A percentile compares a stretch with the other conserved stretches of the same genome.
Conservation (phyloP, 1,140 invertebrate species). For the Drosophila chauvacae region DNA sequence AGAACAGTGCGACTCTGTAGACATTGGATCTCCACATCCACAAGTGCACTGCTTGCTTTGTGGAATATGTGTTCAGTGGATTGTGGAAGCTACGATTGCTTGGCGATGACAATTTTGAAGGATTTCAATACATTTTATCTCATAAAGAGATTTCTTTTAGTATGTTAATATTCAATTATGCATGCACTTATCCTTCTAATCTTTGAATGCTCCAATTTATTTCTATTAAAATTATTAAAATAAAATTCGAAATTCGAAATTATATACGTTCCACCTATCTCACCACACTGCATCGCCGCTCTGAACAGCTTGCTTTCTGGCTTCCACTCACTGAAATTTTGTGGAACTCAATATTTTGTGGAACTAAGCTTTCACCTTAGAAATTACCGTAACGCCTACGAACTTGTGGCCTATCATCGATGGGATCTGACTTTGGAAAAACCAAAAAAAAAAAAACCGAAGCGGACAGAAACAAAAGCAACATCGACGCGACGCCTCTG, state of each 20-base stretch:
- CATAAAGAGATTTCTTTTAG: neutral
- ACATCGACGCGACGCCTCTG: slow-evolving; percentile 56
- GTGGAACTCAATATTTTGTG: neutral
- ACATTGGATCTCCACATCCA: neutral
- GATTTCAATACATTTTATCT: neutral
- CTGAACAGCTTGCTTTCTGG: neutral
- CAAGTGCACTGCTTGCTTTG: neutral
- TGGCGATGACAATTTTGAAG: neutral
- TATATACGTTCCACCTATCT: neutral
- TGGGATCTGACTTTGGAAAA: slow-evolving; percentile 25
- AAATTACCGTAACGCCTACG: slow-evolving; percentile 59
- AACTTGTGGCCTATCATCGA: slow-evolving; percentile 45
- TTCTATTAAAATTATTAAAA: no score
- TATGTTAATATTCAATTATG: neutral
- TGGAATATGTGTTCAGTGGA: neutral
- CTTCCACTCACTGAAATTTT: neutral
- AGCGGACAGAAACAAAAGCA: slow-evolving; percentile 34
- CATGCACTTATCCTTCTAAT: neutral
- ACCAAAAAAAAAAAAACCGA: slow-evolving; percentile 18
- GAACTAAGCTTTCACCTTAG: slow-evolving; percentile 61
- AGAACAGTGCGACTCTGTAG: neutral
- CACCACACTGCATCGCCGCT: neutral
- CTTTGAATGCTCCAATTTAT: neutral
- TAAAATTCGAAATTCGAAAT: no score
- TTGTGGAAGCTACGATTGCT: neutral